phyloP scores from a whole-genome alignment of 2,797 vertebrate genomes.

The Ambastaia sidthimunki region DNA sequence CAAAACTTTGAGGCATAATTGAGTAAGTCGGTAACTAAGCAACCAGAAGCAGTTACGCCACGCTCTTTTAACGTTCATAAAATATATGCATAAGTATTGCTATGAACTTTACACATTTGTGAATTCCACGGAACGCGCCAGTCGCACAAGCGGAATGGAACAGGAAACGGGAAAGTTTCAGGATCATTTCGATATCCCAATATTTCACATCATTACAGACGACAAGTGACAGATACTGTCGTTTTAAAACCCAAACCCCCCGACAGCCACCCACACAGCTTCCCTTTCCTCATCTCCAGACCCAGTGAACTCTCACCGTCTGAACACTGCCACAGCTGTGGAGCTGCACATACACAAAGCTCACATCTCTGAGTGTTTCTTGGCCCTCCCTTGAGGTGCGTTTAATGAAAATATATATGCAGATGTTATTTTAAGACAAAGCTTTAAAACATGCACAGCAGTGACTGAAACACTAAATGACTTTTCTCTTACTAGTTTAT shows the following conservation, averaged over 20 bases:
- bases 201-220: slow-evolving; percentile 13
- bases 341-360: slow-evolving; percentile 50
- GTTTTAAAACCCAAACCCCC: slow-evolving; percentile 26
- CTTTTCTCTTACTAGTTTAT: slow-evolving; percentile 20
- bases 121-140: no score
- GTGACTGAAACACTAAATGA: slow-evolving; percentile 21
- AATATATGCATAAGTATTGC: background rate
- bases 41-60: background rate
- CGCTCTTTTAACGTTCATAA: background rate
- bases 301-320: slow-evolving; percentile 14
- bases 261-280: background rate
- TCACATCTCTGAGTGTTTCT: slow-evolving; percentile 43
- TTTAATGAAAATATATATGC: slow-evolving; percentile 45
- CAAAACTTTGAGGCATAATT: slow-evolving; percentile 12
- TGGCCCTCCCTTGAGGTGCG: slow-evolving; percentile 31
- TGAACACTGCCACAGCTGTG: slow-evolving; percentile 14
- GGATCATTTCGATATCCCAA: background rate
- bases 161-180: background rate
- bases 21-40: slow-evolving; percentile 4
- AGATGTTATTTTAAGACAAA: slow-evolving; percentile 13
- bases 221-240: slow-evolving; percentile 36
- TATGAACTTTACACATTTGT: no score
- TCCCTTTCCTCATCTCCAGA: background rate
- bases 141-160: background rate
- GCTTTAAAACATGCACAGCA: slow-evolving; percentile 4